Evolutionary conservation across 2,888 invertebrate genomes (phyloP).

Genomic region (Hoplodrina blanda): DNA sequence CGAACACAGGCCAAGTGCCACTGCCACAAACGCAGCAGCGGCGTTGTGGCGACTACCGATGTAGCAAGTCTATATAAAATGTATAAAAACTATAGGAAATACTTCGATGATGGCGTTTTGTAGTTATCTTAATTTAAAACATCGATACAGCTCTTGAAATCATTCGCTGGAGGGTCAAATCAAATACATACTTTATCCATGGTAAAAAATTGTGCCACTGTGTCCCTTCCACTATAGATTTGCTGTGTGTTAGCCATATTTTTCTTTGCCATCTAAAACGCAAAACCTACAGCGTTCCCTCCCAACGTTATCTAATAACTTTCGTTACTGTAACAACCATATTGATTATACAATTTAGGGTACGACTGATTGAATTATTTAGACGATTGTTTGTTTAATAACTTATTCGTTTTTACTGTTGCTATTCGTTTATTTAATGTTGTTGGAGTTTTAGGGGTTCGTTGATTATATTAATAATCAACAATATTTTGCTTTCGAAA

Average conservation of each 20-base stretch:
- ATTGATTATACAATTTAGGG: conserved; percentile 63
- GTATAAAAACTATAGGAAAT: too few species aligned
- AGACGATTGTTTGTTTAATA: conserved; percentile 55
- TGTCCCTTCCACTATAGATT: too few species aligned
- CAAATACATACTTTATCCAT: too few species aligned
- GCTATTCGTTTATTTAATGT: conserved; percentile 28
- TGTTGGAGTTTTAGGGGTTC: conserved; percentile 31
- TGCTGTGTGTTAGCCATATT: neutral
- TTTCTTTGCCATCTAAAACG: conserved; percentile 5
- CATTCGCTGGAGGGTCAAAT: too few species aligned
- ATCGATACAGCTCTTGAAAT: too few species aligned
- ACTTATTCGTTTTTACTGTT: conserved; percentile 28
- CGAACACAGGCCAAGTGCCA: too few species aligned
- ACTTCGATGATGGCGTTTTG: too few species aligned
- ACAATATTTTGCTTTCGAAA: neutral
- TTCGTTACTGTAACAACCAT: conserved; percentile 46
- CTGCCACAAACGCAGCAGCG: too few species aligned
- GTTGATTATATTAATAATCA: conserved; percentile 9
- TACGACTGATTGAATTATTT: conserved; percentile 56
- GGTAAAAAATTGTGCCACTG: too few species aligned
- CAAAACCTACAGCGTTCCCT: conserved; percentile 11
- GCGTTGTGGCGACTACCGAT: too few species aligned
- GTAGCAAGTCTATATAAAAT: too few species aligned
- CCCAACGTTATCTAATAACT: conserved; percentile 25
- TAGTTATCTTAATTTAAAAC: too few species aligned